Conservation (phyloP, 2,797 vertebrate genomes). For the Borostomias antarcticus region DNA sequence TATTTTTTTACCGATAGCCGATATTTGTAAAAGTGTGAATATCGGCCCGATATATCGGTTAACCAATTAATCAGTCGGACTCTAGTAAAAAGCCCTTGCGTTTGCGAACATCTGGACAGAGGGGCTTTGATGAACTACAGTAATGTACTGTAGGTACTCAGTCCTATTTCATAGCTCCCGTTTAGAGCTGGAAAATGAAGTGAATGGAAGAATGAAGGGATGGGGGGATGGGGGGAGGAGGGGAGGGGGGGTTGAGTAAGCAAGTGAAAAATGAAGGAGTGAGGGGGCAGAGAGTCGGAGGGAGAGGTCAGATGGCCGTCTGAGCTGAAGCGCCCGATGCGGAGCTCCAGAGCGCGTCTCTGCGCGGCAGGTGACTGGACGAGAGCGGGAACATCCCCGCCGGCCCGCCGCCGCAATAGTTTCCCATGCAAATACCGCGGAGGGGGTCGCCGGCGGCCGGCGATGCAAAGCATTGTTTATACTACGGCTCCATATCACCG, state of each 20-base stretch:
- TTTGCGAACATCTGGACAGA: conserved; percentile 14
- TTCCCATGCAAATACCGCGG: too few relatives aligned
- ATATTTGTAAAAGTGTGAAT: too few relatives aligned
- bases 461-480: too few relatives aligned
- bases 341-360: too few relatives aligned
- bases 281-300: background rate
- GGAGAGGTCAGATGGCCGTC: background rate
- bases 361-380: too few relatives aligned
- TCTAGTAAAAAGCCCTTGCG: background rate
- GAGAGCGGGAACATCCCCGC: too few relatives aligned
- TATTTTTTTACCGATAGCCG: too few relatives aligned
- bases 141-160: conserved; percentile 41
- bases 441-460: too few relatives aligned
- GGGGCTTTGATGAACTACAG: conserved; percentile 24
- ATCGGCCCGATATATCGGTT: too few relatives aligned
- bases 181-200: conserved; percentile 30
- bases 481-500: too few relatives aligned
- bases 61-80: too few relatives aligned
- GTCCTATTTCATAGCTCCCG: conserved; percentile 36
- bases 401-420: too few relatives aligned
- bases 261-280: conserved; percentile 2
- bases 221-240: background rate
- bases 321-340: background rate
- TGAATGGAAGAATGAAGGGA: background rate
- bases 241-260: background rate